Evolutionary conservation across 1,140 invertebrate species (phyloP).

Genomic region (Drosophila miranda): DNA sequence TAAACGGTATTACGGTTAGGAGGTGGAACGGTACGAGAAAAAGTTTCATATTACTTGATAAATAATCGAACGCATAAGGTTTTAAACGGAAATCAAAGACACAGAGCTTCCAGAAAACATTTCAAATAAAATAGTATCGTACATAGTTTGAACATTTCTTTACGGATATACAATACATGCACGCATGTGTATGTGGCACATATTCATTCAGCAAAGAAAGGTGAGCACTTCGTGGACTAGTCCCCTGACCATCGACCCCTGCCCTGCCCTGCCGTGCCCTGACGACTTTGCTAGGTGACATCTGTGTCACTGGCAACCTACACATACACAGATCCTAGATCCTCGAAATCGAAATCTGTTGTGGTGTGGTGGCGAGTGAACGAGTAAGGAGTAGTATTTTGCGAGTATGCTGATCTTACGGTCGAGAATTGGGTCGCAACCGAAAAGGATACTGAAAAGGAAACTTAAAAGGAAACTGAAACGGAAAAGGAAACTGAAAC

Average conservation of each 20-base stretch:
- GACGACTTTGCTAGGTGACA: neutral
- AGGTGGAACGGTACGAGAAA: constrained; percentile 13
- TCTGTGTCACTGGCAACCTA: constrained; percentile 29
- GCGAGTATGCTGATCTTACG: constrained; percentile 39
- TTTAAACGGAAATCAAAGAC: constrained; percentile 71
- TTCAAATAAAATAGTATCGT: constrained; percentile 40
- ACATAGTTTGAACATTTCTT: constrained; percentile 61
- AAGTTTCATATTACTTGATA: constrained; percentile 34
- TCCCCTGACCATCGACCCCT: constrained; percentile 22
- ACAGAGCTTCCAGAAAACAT: constrained; percentile 59
- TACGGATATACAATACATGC: constrained; percentile 32
- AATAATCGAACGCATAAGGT: constrained; percentile 51
- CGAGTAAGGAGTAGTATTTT: constrained; percentile 43
- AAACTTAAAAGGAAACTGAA: constrained; percentile 21
- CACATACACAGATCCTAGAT: constrained; percentile 15
- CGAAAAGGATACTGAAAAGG: constrained; percentile 6
- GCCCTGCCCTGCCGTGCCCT: neutral
- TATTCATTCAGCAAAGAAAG: constrained; percentile 45
- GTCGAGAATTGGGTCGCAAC: constrained; percentile 41
- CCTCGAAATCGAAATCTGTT: constrained; percentile 33
- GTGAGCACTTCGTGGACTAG: constrained; percentile 59
- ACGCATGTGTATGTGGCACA: neutral
- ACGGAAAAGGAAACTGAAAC: constrained; percentile 10
- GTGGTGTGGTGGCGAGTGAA: constrained; percentile 58
- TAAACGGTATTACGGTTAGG: constrained; percentile 28